Conservation (phyloP, 2,797 vertebrate genomes). For the Lepus oiostolus region DNA sequence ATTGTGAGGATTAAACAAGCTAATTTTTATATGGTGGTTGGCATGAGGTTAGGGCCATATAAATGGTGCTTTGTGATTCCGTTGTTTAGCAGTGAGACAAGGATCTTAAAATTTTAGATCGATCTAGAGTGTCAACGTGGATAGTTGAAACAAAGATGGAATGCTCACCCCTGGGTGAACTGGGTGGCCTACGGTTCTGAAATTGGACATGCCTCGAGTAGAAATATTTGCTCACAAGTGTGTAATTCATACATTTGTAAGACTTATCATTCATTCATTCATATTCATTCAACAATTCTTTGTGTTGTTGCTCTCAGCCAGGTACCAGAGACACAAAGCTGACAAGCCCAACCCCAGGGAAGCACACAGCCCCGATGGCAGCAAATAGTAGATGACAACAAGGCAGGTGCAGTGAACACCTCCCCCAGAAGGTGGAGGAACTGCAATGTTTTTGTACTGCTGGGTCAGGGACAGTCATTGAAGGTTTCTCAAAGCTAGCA, state of each 20-base stretch:
- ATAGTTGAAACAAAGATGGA: neutral
- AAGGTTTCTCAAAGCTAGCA: neutral
- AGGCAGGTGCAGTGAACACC: neutral
- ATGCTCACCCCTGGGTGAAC: neutral
- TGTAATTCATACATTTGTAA: neutral
- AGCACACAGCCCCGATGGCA: neutral
- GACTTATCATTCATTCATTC: neutral
- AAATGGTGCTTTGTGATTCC: neutral
- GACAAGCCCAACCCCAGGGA: neutral
- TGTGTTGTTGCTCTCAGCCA: neutral
- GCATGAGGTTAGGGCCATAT: neutral
- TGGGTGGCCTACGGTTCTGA: neutral
- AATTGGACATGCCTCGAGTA: neutral
- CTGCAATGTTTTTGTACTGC: neutral
- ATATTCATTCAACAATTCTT: neutral
- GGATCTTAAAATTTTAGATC: neutral
- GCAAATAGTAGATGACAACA: neutral
- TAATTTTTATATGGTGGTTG: neutral
- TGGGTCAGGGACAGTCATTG: neutral
- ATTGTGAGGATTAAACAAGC: neutral
- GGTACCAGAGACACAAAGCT: neutral
- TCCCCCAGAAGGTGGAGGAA: no score
- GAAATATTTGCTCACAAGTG: neutral
- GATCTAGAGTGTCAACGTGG: neutral
- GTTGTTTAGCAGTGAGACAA: neutral